These are phyloP conservation scores for Megalonaias nervosa DNA, from an alignment of 1,140 invertebrate species.

Conservation along the genomic window DNA sequence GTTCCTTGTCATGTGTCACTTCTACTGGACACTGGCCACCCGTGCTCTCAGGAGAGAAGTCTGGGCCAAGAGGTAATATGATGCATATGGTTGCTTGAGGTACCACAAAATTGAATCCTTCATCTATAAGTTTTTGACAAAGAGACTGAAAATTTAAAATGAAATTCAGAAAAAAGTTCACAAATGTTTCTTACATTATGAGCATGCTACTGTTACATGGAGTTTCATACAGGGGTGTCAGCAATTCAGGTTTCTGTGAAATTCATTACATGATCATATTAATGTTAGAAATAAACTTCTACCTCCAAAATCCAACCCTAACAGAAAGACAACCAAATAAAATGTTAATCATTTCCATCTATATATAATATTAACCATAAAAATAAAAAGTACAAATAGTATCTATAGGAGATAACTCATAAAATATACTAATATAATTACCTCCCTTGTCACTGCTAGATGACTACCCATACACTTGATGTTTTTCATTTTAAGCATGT, in stretches of 20 bases:
- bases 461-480: no score
- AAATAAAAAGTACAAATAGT: no score
- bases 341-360: no score
- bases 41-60: slow-evolving; percentile 72
- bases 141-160: not conserved
- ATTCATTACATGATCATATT: not conserved
- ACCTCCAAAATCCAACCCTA: no score
- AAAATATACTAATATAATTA: no score
- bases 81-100: not conserved
- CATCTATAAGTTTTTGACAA: not conserved
- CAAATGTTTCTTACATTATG: not conserved
- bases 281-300: no score
- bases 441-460: no score
- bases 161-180: not conserved
- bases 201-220: not conserved
- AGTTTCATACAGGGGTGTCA: not conserved
- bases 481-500: no score
- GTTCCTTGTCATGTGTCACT: slow-evolving; percentile 74
- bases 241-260: not conserved
- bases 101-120: not conserved
- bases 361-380: no score
- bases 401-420: no score
- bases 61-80: slow-evolving; percentile 69
- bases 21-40: slow-evolving; percentile 74
- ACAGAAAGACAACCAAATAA: no score